phyloP scores from a whole-genome alignment of 2,888 invertebrate genomes.

The Caenorhabditis afra region DNA sequence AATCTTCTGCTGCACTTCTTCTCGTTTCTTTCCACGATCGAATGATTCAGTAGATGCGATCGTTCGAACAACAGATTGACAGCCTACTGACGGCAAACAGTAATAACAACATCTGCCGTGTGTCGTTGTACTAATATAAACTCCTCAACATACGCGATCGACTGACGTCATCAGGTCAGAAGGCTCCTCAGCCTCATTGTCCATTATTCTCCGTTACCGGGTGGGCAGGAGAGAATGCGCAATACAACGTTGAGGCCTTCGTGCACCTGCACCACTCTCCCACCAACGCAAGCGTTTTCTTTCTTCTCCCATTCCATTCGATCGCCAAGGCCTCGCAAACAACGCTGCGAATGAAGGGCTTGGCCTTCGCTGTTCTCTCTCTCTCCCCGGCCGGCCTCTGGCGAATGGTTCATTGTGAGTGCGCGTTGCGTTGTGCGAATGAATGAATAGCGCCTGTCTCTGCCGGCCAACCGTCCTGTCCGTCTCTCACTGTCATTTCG shows the following conservation, averaged over 20 bases:
- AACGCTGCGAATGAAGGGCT: constrained; percentile 27
- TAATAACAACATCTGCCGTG: constrained; percentile 45
- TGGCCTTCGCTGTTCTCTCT: constrained; percentile 23
- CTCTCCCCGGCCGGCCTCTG: neutral
- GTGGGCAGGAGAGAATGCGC: no score
- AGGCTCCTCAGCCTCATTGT: constrained; percentile 3
- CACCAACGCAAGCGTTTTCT: constrained; percentile 1
- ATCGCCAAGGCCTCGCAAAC: constrained; percentile 43
- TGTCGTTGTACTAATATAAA: constrained; percentile 4
- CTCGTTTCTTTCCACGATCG: constrained; percentile 14
- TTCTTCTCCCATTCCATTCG: constrained; percentile 11
- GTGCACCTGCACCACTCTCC: constrained; percentile 28
- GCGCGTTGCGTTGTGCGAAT: constrained; percentile 11
- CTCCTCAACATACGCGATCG: constrained; percentile 13
- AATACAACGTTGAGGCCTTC: no score
- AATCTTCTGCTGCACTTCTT: neutral
- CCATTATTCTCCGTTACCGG: no score
- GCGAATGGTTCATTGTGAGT: constrained; percentile 54
- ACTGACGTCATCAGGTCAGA: constrained; percentile 38
- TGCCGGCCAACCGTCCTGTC: neutral
- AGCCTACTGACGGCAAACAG: constrained; percentile 29
- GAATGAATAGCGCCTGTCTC: constrained; percentile 40
- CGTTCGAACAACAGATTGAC: constrained; percentile 22
- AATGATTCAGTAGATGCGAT: constrained; percentile 35
- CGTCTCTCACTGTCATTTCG: constrained; percentile 1